Conservation (phyloP, 2,113 vertebrate genomes). For the Nicator chloris region DNA sequence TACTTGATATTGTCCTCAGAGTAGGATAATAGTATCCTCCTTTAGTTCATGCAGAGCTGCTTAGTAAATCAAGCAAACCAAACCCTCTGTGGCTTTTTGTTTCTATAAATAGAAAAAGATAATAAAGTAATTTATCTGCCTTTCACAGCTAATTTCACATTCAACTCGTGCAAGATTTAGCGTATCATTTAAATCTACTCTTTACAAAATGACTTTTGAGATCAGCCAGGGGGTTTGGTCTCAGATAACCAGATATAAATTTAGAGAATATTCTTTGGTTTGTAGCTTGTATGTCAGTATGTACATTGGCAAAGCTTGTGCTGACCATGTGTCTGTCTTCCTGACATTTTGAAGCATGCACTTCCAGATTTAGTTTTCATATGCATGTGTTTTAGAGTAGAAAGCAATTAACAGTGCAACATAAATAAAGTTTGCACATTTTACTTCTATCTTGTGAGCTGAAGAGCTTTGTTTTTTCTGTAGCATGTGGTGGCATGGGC, state of each 20-base stretch:
- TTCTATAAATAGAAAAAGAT: background rate
- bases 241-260: background rate
- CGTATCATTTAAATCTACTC: background rate
- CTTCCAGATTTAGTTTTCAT: background rate
- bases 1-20: background rate
- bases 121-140: background rate
- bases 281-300: background rate
- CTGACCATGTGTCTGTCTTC: background rate
- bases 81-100: background rate
- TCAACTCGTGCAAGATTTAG: background rate
- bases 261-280: background rate
- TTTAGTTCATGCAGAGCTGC: background rate
- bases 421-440: background rate
- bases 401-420: background rate
- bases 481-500: accelerated
- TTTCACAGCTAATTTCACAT: slow-evolving; percentile 12
- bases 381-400: background rate
- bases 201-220: background rate
- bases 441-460: background rate
- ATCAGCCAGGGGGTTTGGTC: background rate
- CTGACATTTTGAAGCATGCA: background rate
- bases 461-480: background rate
- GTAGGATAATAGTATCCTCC: no score
- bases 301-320: background rate
- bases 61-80: background rate